Percentiles rank a stretch among this genome's conserved stretches.
phyloP scores from a whole-genome alignment of 2,113 vertebrate species.

The Ancistrus triradiatus region DNA sequence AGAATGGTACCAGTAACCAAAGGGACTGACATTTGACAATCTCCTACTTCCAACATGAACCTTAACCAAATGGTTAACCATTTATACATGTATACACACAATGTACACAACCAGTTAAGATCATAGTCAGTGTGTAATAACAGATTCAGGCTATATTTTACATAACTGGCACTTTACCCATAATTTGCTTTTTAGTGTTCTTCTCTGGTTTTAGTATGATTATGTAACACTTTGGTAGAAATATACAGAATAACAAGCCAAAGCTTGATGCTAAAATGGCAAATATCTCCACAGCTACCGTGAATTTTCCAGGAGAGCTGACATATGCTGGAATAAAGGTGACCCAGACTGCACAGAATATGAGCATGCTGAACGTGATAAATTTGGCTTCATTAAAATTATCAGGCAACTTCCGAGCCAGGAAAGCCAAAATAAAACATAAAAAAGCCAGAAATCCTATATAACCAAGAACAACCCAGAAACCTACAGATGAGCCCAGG shows the following conservation, averaged over 20 bases:
- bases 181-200: conserved; percentile 26
- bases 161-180: conserved; percentile 7
- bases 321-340: conserved; percentile 67
- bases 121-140: too few relatives aligned
- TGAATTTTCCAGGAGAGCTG: conserved; percentile 68
- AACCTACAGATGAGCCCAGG: conserved; percentile 54
- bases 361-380: conserved; percentile 72
- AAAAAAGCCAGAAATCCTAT: conserved; percentile 58
- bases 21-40: too few relatives aligned
- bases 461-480: conserved; percentile 62
- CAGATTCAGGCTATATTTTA: not conserved
- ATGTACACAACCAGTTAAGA: too few relatives aligned
- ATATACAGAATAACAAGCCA: conserved; percentile 61
- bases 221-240: conserved; percentile 32
- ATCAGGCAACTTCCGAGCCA: conserved; percentile 64
- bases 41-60: too few relatives aligned
- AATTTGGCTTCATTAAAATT: conserved; percentile 70
- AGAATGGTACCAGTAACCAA: too few relatives aligned
- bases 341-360: conserved; percentile 69
- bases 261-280: conserved; percentile 65
- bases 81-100: too few relatives aligned
- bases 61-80: too few relatives aligned
- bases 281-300: conserved; percentile 67
- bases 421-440: conserved; percentile 63
- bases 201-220: conserved; percentile 27